Evolutionary conservation across 2,888 invertebrate genomes (phyloP), one percentile per base, ranked within the genome.

Genomic region (Yponomeuta malinellus): DNA sequence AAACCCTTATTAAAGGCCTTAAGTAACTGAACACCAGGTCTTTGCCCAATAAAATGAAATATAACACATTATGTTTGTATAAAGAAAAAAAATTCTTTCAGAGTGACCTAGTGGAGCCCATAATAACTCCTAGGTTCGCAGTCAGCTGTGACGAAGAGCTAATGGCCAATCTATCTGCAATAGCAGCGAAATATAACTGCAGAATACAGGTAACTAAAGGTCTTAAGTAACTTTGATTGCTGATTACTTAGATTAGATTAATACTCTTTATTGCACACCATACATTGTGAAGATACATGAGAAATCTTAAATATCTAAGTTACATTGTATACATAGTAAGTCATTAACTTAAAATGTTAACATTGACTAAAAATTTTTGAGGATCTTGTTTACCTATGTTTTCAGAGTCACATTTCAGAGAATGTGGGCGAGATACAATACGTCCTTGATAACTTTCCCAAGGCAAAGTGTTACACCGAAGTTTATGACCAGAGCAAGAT

Each of bases 51-150:
- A 37, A 37, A 4, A 37, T 37, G n/a, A 59, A 59, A 5, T 59
- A 59, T 8, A 12, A 52, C 52, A 52, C 52, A 12, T 52, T 59
- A 59, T 5, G 12, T 15, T 43, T 59, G 52, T 59, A 12, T 2
- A 59, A 59, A 12, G 15, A 15, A 15, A 59, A 12, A 59, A 15
- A 2, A 1, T 59, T 59, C 52, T 88, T 94, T 74, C 85, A 96
- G 95, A 94, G 93, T 82, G 91, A 94, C 43, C 87, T 97, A 70
- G 93, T 98, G 0, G 89, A 94, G 75, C 97, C 98, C 0, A 93
- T 96, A 5, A 94, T 98, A 48, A 97, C 97, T 1, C 98, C 98
- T 65, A 93, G 96, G 78, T 98, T 98, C 90, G 97, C 97, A 3
- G 81, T 97, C 29, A 96, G 96, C 77, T 96, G 97, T 81, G 94